phyloP scores from a whole-genome alignment of 2,888 invertebrate species.

The Zelleria hepariella region DNA sequence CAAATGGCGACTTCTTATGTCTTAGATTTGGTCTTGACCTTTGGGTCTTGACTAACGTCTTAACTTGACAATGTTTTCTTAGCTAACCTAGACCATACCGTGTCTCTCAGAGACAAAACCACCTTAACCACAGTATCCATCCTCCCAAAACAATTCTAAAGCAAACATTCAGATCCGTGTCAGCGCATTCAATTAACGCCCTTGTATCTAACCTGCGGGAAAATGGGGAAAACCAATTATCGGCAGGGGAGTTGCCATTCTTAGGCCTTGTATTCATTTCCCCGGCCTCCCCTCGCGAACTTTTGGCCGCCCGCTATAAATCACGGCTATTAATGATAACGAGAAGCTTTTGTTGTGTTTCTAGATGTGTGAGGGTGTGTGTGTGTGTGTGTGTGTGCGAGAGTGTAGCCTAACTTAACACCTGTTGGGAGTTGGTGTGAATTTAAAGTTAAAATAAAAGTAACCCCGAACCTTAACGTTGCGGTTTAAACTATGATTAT shows the following conservation, averaged over 20 bases:
- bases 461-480: too few relatives aligned
- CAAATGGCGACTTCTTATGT: too few relatives aligned
- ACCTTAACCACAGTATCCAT: not conserved
- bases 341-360: not conserved
- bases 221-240: slow-evolving; percentile 1
- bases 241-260: not conserved
- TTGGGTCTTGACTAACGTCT: too few relatives aligned
- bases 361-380: not conserved
- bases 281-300: not conserved
- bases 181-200: not conserved
- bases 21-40: too few relatives aligned
- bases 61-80: too few relatives aligned
- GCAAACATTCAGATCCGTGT: not conserved
- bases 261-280: slow-evolving; percentile 2
- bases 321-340: slow-evolving; percentile 1
- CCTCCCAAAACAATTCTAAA: not conserved
- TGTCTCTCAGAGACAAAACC: not conserved
- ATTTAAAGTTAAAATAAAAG: too few relatives aligned
- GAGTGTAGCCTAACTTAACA: too few relatives aligned
- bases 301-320: not conserved
- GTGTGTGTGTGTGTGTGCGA: too few relatives aligned
- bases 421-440: not conserved
- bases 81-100: too few relatives aligned
- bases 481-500: too few relatives aligned
- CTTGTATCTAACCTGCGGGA: not conserved